These are phyloP conservation scores for Cepaea hortensis DNA, from an alignment of 2,888 invertebrate species.

Conservation along the genomic window DNA sequence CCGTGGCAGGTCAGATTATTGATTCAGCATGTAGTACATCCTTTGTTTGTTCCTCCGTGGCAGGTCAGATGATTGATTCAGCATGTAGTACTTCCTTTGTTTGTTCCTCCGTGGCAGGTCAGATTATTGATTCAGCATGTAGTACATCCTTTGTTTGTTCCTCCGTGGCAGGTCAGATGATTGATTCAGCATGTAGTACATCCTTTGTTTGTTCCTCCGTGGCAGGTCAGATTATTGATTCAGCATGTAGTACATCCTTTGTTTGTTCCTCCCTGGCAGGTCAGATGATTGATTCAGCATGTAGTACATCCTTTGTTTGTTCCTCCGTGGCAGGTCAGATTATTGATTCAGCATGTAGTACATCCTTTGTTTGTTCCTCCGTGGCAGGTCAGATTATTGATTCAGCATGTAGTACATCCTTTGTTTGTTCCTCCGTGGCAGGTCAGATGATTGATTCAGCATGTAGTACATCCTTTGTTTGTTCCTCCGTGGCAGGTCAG, in stretches of 20 bases:
- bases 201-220: constrained; percentile 48
- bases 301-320: too few relatives aligned
- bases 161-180: constrained; percentile 61
- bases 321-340: constrained; percentile 61
- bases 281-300: constrained; percentile 35
- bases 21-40: too few relatives aligned
- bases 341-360: neutral
- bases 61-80: constrained; percentile 55
- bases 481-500: constrained; percentile 61
- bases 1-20: constrained; percentile 60
- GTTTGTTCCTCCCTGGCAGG: constrained; percentile 58
- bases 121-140: neutral
- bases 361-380: constrained; percentile 31
- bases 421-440: constrained; percentile 53
- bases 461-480: too few relatives aligned
- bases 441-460: constrained; percentile 53
- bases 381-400: constrained; percentile 59
- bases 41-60: constrained; percentile 51
- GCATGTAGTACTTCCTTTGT: too few relatives aligned
- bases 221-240: constrained; percentile 56
- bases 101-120: constrained; percentile 61
- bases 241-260: too few relatives aligned
- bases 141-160: too few relatives aligned
- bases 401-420: too few relatives aligned
- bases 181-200: neutral